These are phyloP conservation scores for Platanista minor DNA, from an alignment of 2,113 vertebrate species.

Conservation along the genomic window DNA sequence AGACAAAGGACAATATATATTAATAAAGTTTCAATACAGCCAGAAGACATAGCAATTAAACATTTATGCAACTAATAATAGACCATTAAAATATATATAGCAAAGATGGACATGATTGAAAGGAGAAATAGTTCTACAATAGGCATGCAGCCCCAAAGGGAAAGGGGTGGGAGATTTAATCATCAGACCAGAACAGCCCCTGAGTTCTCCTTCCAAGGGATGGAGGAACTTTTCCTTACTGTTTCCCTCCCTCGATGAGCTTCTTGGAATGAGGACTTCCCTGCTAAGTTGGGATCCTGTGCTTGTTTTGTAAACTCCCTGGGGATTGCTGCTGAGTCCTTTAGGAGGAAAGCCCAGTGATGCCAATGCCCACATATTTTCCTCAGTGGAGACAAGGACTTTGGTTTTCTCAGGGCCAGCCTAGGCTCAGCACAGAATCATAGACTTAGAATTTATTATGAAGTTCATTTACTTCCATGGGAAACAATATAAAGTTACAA, in stretches of 20 bases:
- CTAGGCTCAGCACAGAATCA: background rate
- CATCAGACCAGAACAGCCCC: rapidly evolving
- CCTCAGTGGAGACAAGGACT: background rate
- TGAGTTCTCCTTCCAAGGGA: background rate
- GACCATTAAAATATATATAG: background rate
- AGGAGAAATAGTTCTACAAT: background rate
- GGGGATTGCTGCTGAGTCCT: background rate
- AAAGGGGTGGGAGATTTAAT: background rate
- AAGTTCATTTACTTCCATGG: background rate
- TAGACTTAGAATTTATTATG: background rate
- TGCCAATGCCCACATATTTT: background rate
- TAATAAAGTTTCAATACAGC: background rate
- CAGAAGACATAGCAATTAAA: background rate
- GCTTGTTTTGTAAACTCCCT: background rate
- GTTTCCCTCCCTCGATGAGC: background rate
- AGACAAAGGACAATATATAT: background rate
- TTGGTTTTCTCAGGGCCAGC: background rate
- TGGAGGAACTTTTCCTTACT: background rate
- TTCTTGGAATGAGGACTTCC: background rate
- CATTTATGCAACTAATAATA: background rate
- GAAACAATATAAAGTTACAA: background rate
- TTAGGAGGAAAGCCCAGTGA: background rate
- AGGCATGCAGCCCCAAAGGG: background rate
- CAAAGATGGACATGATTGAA: background rate
- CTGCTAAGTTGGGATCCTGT: background rate